These are phyloP conservation scores for Burhinus bistriatus DNA, from an alignment of 2,113 vertebrate genomes.

Conservation along the genomic window DNA sequence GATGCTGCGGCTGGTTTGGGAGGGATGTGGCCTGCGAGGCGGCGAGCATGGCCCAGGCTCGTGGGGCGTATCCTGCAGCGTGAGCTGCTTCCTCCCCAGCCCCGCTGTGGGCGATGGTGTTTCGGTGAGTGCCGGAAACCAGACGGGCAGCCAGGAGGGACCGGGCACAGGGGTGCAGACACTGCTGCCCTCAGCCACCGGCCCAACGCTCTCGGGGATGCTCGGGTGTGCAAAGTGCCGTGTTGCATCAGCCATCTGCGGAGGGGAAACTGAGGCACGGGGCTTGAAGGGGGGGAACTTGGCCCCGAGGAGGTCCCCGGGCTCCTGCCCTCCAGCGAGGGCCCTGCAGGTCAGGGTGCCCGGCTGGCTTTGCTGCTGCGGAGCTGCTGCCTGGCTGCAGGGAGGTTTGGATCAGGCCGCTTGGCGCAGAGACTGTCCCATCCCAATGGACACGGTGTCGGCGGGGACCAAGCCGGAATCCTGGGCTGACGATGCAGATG, in stretches of 20 bases:
- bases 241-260: accelerated
- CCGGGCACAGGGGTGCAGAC: accelerated
- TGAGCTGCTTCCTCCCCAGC: not conserved
- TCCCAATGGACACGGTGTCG: accelerated
- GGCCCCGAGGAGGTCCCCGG: not conserved
- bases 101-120: not conserved
- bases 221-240: accelerated
- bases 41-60: not conserved
- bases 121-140: not conserved
- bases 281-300: no score
- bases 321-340: not conserved
- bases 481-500: accelerated
- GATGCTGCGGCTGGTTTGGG: accelerated
- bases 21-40: not conserved
- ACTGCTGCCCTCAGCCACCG: accelerated
- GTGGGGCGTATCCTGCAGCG: not conserved
- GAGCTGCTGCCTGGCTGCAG: no score
- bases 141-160: not conserved
- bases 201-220: accelerated
- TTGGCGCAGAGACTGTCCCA: accelerated
- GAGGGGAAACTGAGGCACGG: not conserved
- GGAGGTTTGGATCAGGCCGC: accelerated
- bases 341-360: not conserved
- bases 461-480: not conserved
- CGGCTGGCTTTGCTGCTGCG: accelerated